Percentiles rank a stretch among this genome's conserved stretches.
phyloP scores from a whole-genome alignment of 2,797 vertebrate species.

The Sebastes flavidus region DNA sequence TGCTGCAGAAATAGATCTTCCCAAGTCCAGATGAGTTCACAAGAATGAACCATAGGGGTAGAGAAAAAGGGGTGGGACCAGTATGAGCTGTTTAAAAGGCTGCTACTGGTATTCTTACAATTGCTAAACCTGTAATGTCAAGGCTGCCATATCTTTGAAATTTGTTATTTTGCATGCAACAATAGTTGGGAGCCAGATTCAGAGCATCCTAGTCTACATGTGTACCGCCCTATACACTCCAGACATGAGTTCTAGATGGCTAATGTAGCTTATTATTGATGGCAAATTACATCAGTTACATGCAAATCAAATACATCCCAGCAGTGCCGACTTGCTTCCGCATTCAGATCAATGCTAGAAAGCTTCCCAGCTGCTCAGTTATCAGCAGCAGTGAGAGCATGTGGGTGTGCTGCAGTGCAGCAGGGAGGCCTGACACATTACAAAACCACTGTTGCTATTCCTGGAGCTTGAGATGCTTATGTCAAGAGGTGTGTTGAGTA shows the following conservation, averaged over 20 bases:
- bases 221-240: not conserved
- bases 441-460: constrained; percentile 64
- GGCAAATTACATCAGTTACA: not conserved
- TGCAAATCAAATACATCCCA: constrained; percentile 16
- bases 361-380: constrained; percentile 33
- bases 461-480: constrained; percentile 37
- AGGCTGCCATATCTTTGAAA: not conserved
- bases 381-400: constrained; percentile 35
- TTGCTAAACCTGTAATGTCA: not conserved
- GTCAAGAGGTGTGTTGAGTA: constrained; percentile 36
- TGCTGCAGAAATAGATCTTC: not conserved
- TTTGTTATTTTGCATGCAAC: not conserved
- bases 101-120: not conserved
- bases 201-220: not conserved
- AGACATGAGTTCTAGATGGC: not conserved
- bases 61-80: not conserved
- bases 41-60: not conserved
- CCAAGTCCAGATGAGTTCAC: not conserved
- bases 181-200: not conserved
- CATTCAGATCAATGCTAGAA: constrained; percentile 46
- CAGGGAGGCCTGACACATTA: constrained; percentile 63
- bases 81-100: not conserved
- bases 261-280: not conserved
- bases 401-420: constrained; percentile 74
- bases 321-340: not conserved